Evolutionary conservation across 2,113 vertebrate genomes (phyloP).

Genomic region (Notothenia rossii): DNA sequence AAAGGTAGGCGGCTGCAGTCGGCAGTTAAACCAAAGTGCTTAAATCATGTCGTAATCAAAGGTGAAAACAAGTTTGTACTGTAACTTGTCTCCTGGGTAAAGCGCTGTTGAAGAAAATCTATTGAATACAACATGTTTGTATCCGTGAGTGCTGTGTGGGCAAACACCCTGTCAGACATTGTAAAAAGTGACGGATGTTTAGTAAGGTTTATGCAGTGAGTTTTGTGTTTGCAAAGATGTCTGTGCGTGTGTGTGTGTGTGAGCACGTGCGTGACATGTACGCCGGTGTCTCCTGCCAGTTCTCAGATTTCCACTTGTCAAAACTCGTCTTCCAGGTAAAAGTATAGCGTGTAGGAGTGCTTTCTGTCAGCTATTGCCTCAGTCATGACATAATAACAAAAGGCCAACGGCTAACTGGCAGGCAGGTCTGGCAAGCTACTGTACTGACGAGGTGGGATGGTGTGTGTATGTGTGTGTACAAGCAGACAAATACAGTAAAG

Average conservation of each 20-base stretch:
- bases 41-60: constrained; percentile 48
- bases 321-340: constrained; percentile 66
- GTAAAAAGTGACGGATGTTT: constrained; percentile 66
- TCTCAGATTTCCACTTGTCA: constrained; percentile 62
- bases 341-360: constrained; percentile 34
- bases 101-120: not conserved
- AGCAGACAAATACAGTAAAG: not conserved
- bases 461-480: constrained; percentile 3
- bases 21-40: constrained; percentile 44
- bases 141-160: constrained; percentile 40
- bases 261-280: constrained; percentile 41
- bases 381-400: constrained; percentile 53
- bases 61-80: constrained; percentile 43
- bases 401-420: constrained; percentile 56
- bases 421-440: constrained; percentile 56
- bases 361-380: constrained; percentile 52
- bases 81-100: constrained; percentile 20
- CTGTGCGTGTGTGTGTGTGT: constrained; percentile 25
- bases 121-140: constrained; percentile 46
- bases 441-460: not conserved
- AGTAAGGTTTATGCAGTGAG: constrained; percentile 33
- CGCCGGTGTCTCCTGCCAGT: constrained; percentile 31
- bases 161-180: constrained; percentile 59
- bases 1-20: constrained; percentile 17
- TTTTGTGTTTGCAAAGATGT: constrained; percentile 23